Evolutionary conservation across 1,140 invertebrate genomes (phyloP).

Genomic region (Neodiprion virginianus): DNA sequence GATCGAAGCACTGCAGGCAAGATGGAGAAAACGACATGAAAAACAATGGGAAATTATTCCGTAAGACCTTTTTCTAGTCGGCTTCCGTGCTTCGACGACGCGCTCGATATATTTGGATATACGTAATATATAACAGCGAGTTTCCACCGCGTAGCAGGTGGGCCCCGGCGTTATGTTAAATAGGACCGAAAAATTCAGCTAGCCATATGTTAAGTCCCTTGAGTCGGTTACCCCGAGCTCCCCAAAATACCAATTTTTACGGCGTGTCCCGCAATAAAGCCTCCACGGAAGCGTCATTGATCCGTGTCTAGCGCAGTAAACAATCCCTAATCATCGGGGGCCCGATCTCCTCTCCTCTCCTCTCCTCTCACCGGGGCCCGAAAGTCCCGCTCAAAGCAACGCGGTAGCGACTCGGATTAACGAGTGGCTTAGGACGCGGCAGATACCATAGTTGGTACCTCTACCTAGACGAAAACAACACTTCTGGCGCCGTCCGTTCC

Average conservation of each 20-base stretch:
- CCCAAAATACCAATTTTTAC: conserved; percentile 18
- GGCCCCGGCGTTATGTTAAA: conserved; percentile 46
- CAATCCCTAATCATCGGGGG: conserved; percentile 23
- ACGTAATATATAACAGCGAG: background rate
- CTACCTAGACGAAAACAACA: background rate
- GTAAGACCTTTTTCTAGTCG: no score
- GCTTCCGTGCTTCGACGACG: no score
- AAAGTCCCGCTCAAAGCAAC: background rate
- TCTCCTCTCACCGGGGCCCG: background rate
- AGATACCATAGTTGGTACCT: background rate
- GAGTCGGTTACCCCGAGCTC: background rate
- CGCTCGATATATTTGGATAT: no score
- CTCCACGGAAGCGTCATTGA: conserved; percentile 15
- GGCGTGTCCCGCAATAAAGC: conserved; percentile 7
- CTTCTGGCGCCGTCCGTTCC: background rate
- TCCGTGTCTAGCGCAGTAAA: conserved; percentile 15
- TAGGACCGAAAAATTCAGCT: conserved; percentile 39
- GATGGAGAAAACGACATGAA: no score
- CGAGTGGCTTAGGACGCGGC: background rate
- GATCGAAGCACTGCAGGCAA: no score
- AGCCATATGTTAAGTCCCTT: conserved; percentile 45
- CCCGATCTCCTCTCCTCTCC: conserved; percentile 12
- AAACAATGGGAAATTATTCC: no score
- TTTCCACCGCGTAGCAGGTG: conserved; percentile 42
- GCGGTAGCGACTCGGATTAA: conserved; percentile 2